phyloP scores from a whole-genome alignment of 2,888 invertebrate genomes.

The Melieria omissa region DNA sequence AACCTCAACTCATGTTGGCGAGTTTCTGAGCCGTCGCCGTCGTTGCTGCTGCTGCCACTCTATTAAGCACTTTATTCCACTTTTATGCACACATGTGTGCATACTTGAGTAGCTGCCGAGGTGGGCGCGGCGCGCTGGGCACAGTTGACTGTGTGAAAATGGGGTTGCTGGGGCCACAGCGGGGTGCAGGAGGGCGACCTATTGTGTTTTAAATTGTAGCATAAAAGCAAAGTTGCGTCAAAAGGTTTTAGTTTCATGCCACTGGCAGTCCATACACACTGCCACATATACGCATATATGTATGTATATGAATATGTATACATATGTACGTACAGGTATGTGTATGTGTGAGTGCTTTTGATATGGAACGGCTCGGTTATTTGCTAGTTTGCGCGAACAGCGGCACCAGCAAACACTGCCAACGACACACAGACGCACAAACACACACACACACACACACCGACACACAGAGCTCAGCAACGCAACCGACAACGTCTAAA shows the following conservation, averaged over 20 bases:
- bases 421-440: not conserved
- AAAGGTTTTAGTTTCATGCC: conserved; percentile 2
- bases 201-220: conserved; percentile 22
- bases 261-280: not conserved
- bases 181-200: not conserved
- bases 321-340: not conserved
- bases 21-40: not conserved
- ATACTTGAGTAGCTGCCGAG: not conserved
- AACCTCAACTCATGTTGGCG: not conserved
- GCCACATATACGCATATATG: not conserved
- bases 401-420: no score
- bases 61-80: conserved; percentile 13
- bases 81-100: conserved; percentile 8
- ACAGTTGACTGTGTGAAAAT: no score
- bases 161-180: no score
- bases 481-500: not conserved
- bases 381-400: no score
- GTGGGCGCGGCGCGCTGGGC: no score
- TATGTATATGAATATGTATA: conserved; percentile 1
- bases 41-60: not conserved
- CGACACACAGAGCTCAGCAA: not conserved
- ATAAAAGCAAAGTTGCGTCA: conserved; percentile 12
- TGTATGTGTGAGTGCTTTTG: no score
- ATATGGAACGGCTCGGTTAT: no score
- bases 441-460: not conserved